Evolutionary conservation across 2,797 vertebrate genomes (phyloP), one percentile per base, ranked within the genome.

Genomic region (Megaceryle alcyon): DNA sequence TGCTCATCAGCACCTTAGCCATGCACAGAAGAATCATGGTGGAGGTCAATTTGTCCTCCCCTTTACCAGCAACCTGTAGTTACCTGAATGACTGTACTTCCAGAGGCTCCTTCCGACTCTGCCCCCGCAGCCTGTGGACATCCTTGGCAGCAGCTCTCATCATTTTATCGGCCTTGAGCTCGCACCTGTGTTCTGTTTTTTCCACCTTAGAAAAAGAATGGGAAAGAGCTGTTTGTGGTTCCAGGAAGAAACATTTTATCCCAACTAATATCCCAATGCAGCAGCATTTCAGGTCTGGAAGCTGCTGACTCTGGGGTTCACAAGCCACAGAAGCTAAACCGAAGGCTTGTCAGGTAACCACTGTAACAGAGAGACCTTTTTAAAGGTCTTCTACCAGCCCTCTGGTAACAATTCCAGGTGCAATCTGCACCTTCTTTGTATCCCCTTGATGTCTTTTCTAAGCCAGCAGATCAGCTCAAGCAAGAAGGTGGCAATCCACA

Each of bases 61-160:
- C 63, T 88, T 70, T 31, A 35, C 25, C 25, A 18, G 33, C 3
- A 7, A 76, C 54, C 72, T 76, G 29, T 20, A 23, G 44, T 85
- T 93, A 99, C 99, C 99, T 99, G 98, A 99, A 99, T 72, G 98
- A 99, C 97, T 99, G 99, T 29, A 99, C 98, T 97, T 99, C 99
- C 2, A 99, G 98, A 56, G 99, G 99, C 94, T 99, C 99, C 89
- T 99, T 99, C 54, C 98, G 98, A 97, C 98, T 99, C 97, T 99
- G 99, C 37, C 99, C 99, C 76, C 99, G 97, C 93, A 99, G 99
- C 97, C 99, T 98, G 96, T 99, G 99, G 72, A 99, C 99, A 5
- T 99, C 99, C 98, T 99, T 99, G 59, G 99, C 99, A 15, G 99
- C 99, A 2, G 98, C 98, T 86, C 98, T 98, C 99, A 99, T 99